Percentiles rank a stretch among this genome's conserved stretches.
These are phyloP conservation scores for Nomada flava DNA, from an alignment of 2,888 invertebrate species.

Conservation along the genomic window DNA sequence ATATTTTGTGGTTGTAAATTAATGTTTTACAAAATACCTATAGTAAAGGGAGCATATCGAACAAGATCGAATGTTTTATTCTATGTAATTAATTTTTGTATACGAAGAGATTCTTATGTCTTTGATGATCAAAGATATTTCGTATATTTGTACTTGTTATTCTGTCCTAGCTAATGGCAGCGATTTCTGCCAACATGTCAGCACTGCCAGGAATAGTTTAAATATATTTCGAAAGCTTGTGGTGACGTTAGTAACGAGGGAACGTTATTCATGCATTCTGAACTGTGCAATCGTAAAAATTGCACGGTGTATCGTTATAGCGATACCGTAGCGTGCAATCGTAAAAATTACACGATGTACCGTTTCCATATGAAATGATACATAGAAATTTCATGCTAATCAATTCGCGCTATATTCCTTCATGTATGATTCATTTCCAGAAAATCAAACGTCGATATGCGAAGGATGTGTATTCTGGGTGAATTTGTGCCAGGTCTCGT, in stretches of 20 bases:
- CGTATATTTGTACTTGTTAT: no score
- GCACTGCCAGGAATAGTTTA: not conserved
- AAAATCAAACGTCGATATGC: slow-evolving; percentile 7
- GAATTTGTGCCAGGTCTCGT: not conserved
- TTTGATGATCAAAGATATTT: no score
- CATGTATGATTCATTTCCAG: slow-evolving; percentile 18
- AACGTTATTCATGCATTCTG: not conserved
- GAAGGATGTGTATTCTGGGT: no score
- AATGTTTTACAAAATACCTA: no score
- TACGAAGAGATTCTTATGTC: no score
- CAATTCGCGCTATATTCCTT: not conserved
- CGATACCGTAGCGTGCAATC: not conserved
- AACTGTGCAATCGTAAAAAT: not conserved
- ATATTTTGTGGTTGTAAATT: no score
- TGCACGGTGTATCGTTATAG: not conserved
- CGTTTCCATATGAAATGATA: not conserved
- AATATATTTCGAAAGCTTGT: not conserved
- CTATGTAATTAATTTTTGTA: no score
- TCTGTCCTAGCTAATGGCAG: no score
- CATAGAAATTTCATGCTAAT: slow-evolving; percentile 3
- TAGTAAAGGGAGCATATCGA: no score
- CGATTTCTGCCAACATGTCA: no score
- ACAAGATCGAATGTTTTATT: no score
- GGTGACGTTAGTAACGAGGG: not conserved
- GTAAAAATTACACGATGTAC: slow-evolving; percentile 5